Base-by-base conservation (phyloP, 2,888 invertebrate species). In the Cryptocheilus praepositus region DNA sequence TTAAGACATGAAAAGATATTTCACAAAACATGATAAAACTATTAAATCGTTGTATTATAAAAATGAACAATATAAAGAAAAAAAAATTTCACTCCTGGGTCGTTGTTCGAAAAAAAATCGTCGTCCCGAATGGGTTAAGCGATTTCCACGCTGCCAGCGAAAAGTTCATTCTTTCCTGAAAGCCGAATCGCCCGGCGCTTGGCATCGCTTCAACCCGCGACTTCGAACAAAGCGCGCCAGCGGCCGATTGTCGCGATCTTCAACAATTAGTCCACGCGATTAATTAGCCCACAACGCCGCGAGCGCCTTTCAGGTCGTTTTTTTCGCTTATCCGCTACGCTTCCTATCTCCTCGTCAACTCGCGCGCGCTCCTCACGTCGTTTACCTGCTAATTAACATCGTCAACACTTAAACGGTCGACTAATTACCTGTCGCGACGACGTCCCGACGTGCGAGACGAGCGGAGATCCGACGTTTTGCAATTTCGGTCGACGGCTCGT, bases 341-440 rank as follows among this genome's bases (percentile, higher is more conserved):
- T 55, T 0, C 36, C 3, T 55, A 0, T n/a, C 0, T 16, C 15
- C 5, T 15, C 25, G 22, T 4, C 16, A 22, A 15, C 54, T n/a
- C 54, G n/a, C n/a, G n/a, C 25, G 22, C 54, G 62, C 52, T 60
- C n/a, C 22, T 63, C 60, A 19, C 62, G 25, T 58, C 65, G 74
- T 77, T 74, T 75, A 72, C 70, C 68, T 67, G 67, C 66, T 77
- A 77, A 77, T 77, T 77, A 71, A 69, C 67, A 73, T 75, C 61
- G 74, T 46, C 65, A 65, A 22, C 36, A 11, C 43, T 59, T 61
- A 28, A 56, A 28, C 59, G 55, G 45, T 45, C 55, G 22, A 63
- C 67, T 77, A 77, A 77, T 77, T 77, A 66, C 66, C 63, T 66
- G 61, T 62, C 62, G 59, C 62, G 44, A 22, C 28, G 36, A 11